Percentiles rank a stretch among this genome's conserved stretches.
Conservation (phyloP, 2,113 vertebrate species). For the Coturnix japonica region DNA sequence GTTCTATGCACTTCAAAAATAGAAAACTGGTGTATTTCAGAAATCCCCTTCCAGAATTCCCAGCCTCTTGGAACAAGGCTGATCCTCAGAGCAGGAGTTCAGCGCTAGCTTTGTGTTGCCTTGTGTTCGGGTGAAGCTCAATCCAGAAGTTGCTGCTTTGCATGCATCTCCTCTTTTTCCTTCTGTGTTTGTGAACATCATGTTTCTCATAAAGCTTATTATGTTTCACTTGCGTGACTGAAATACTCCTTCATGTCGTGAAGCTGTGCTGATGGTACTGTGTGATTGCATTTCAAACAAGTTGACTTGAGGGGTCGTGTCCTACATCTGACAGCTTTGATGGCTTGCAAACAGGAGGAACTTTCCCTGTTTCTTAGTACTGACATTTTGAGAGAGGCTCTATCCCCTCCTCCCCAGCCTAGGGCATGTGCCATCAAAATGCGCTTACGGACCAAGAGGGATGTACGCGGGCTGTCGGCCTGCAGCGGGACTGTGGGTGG, state of each 20-base stretch:
- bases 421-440: slow-evolving; percentile 11
- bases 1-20: neutral
- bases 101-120: neutral
- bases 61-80: neutral
- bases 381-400: neutral
- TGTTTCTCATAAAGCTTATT: neutral
- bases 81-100: neutral
- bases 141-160: neutral
- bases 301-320: neutral
- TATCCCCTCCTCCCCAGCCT: neutral
- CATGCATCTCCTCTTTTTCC: neutral
- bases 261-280: accelerated
- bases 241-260: accelerated
- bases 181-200: neutral
- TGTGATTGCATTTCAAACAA: neutral
- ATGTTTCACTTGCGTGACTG: neutral
- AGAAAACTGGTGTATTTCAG: neutral
- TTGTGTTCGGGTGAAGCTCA: neutral
- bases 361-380: slow-evolving; percentile 1
- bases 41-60: neutral
- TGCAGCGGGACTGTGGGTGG: slow-evolving; percentile 47
- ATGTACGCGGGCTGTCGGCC: slow-evolving; percentile 39
- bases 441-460: slow-evolving; percentile 16
- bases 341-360: neutral
- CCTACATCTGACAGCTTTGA: neutral